phyloP scores from a whole-genome alignment of 2,888 invertebrate genomes.

The Diabrotica balteata region DNA sequence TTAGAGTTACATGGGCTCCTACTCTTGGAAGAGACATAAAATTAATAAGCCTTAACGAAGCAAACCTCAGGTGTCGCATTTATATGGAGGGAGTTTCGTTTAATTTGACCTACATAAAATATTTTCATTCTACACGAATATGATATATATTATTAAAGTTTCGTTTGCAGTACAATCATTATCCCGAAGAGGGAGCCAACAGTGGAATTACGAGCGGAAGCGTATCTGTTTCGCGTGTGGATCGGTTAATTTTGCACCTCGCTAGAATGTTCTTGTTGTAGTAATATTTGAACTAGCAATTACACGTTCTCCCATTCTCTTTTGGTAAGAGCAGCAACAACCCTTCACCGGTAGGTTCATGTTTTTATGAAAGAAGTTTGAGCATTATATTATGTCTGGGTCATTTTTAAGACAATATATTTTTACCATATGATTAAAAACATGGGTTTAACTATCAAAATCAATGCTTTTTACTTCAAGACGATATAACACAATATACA shows the following conservation, averaged over 20 bases:
- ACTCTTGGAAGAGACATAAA: not conserved
- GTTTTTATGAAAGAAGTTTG: too few species aligned
- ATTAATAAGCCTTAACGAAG: conserved; percentile 19
- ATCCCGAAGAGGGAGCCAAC: conserved; percentile 9
- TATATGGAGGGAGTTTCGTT: not conserved
- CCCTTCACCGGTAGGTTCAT: too few species aligned
- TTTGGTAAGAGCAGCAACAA: too few species aligned
- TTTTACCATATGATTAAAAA: too few species aligned
- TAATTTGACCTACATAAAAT: conserved; percentile 21
- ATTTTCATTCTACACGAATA: conserved; percentile 13
- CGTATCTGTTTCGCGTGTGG: conserved; percentile 18
- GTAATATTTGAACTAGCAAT: conserved; percentile 7
- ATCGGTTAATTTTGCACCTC: conserved; percentile 22
- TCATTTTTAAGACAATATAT: too few species aligned
- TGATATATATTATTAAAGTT: conserved; percentile 24
- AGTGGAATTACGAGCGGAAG: conserved; percentile 14
- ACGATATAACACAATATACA: too few species aligned
- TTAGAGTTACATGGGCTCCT: too few species aligned
- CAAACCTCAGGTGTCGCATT: conserved; percentile 16
- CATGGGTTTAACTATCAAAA: too few species aligned
- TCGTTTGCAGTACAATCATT: conserved; percentile 23
- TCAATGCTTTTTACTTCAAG: too few species aligned
- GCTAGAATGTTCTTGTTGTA: conserved; percentile 5
- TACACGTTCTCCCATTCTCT: too few species aligned
- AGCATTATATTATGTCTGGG: too few species aligned